Conservation (phyloP, 2,797 vertebrate species). For the Xenopus petersii region DNA sequence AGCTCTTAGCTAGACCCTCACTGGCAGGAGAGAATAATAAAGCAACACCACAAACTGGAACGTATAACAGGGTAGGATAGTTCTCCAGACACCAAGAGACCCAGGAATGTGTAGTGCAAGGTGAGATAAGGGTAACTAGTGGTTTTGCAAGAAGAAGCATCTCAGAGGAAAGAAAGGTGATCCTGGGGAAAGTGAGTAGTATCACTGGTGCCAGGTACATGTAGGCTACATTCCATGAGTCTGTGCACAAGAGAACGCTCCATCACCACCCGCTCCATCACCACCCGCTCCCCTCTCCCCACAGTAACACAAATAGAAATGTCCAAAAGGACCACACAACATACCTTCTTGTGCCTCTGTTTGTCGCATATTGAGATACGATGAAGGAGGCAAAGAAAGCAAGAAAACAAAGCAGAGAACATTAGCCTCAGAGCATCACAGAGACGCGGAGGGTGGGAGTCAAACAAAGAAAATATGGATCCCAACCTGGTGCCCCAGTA, state of each 20-base stretch:
- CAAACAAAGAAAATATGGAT: not conserved
- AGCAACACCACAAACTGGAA: no score
- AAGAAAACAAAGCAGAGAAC: conserved; percentile 37
- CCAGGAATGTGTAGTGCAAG: no score
- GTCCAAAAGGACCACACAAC: conserved; percentile 15
- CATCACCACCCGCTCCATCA: no score
- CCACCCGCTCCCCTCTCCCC: not conserved
- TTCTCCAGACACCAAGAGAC: no score
- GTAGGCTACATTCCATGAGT: no score
- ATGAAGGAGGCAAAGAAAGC: not conserved
- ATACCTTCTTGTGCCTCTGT: conserved; percentile 42
- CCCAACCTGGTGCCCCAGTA: not conserved
- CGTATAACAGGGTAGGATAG: no score
- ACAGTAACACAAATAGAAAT: not conserved
- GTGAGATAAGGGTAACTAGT: no score
- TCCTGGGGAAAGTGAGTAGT: no score
- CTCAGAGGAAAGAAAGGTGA: no score
- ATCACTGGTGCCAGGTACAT: no score
- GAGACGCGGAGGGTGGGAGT: conserved; percentile 1
- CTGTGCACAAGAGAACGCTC: not conserved
- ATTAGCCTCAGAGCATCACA: conserved; percentile 16
- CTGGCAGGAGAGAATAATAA: no score
- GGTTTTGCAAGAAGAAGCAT: no score
- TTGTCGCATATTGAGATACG: conserved; percentile 10
- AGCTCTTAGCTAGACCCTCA: not conserved